Percentiles rank a stretch among this genome's conserved stretches.
These are phyloP conservation scores for Pyrgilauda ruficollis DNA, from an alignment of 2,113 vertebrate genomes.

Conservation along the genomic window DNA sequence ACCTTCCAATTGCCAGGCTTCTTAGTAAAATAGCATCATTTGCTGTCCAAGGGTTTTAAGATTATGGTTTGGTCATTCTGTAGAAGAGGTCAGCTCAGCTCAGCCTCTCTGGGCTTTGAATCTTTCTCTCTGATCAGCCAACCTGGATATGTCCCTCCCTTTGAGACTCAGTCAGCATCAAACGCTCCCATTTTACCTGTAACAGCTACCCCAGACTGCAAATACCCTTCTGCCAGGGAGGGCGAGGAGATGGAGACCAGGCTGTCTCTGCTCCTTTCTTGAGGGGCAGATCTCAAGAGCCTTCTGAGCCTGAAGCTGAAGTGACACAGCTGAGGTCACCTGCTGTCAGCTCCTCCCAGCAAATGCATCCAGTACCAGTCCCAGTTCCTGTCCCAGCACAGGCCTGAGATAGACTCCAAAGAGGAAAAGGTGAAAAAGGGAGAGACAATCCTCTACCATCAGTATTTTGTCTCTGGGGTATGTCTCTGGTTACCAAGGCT, in stretches of 20 bases:
- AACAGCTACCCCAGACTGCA: neutral
- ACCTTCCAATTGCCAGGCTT: neutral
- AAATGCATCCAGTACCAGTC: rapidly evolving
- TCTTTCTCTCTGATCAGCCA: neutral
- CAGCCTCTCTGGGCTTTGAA: neutral
- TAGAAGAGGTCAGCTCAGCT: neutral
- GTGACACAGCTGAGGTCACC: neutral
- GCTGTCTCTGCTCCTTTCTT: neutral
- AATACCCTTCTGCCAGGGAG: neutral
- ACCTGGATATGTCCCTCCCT: neutral
- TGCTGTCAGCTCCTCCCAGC: neutral
- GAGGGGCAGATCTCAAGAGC: neutral
- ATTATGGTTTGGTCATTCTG: rapidly evolving
- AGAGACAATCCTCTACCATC: neutral
- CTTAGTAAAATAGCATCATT: neutral
- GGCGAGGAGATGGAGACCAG: neutral
- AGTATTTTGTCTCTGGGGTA: neutral
- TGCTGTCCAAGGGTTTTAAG: neutral
- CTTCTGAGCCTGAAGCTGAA: neutral
- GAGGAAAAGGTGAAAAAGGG: neutral
- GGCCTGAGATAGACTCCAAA: neutral
- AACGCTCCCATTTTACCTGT: rapidly evolving
- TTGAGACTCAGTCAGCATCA: neutral
- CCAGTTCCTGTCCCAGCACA: neutral
- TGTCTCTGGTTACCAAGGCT: neutral